A percentile compares a stretch with the other conserved stretches of the same genome.
Evolutionary conservation across 2,113 vertebrate genomes (phyloP).

Genomic region (Charina bottae): DNA sequence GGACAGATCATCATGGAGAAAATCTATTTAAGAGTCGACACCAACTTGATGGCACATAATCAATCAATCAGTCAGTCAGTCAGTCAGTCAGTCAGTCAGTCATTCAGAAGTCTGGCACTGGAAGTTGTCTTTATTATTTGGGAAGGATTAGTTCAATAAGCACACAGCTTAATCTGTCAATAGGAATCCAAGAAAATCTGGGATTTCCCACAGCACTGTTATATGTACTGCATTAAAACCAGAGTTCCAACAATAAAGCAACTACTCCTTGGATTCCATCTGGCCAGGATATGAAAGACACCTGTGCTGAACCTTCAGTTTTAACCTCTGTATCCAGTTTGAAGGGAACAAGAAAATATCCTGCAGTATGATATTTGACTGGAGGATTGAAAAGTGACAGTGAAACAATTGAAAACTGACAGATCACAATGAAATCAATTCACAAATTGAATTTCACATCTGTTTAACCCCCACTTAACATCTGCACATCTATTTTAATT

Average conservation of each 20-base stretch:
- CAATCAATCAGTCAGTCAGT: too few relatives aligned
- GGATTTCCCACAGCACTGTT: neutral
- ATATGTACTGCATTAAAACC: neutral
- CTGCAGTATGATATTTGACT: neutral
- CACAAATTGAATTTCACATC: neutral
- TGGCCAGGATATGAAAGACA: neutral
- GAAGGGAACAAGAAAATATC: neutral
- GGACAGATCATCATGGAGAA: neutral
- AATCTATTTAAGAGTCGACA: neutral
- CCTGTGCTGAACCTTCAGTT: neutral
- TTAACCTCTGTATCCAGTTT: neutral
- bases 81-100: too few relatives aligned
- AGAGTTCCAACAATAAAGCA: neutral
- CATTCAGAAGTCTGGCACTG: neutral
- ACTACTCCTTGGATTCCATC: neutral
- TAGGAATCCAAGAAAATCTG: neutral
- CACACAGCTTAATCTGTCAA: neutral
- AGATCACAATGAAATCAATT: neutral
- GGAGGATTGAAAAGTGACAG: neutral
- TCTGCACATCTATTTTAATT: neutral
- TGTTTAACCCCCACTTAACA: neutral
- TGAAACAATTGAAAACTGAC: neutral
- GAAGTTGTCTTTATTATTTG: neutral
- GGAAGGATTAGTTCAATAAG: neutral
- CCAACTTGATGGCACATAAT: neutral